phyloP scores from a whole-genome alignment of 2,888 invertebrate species.

The Clostera curtula region DNA sequence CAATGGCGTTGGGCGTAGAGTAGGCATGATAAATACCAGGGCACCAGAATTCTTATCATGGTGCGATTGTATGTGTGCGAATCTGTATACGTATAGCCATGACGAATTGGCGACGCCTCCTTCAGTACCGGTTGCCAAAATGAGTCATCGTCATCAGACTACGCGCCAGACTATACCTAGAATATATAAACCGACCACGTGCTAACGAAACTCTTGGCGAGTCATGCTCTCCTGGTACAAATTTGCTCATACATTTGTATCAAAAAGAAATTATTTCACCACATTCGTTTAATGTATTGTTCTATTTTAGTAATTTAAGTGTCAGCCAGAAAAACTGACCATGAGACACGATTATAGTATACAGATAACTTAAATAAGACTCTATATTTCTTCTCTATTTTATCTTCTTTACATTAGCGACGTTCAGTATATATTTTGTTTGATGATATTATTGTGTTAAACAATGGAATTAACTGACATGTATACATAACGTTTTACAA shows the following conservation, averaged over 20 bases:
- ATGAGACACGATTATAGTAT: neutral
- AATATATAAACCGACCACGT: conserved; percentile 15
- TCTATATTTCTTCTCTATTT: no score
- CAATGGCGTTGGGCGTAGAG: conserved; percentile 11
- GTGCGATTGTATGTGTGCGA: conserved; percentile 32
- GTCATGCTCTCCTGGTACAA: conserved; percentile 35
- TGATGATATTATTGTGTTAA: neutral
- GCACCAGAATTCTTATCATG: conserved; percentile 30
- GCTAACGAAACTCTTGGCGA: conserved; percentile 18
- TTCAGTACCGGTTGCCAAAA: conserved; percentile 60
- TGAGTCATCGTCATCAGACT: conserved; percentile 42
- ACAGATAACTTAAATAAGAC: neutral
- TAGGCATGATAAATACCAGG: conserved; percentile 44
- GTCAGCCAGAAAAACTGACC: neutral
- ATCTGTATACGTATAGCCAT: conserved; percentile 29
- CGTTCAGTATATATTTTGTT: neutral
- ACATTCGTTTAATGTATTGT: conserved; percentile 5
- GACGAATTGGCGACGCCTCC: conserved; percentile 58
- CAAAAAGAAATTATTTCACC: conserved; percentile 20
- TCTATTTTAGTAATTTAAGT: neutral
- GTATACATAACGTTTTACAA: no score
- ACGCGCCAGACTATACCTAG: conserved; percentile 16
- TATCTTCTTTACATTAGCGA: neutral
- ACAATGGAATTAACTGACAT: no score
- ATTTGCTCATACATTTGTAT: conserved; percentile 33